phyloP scores from a whole-genome alignment of 2,113 vertebrate species.

The Plotosus lineatus region DNA sequence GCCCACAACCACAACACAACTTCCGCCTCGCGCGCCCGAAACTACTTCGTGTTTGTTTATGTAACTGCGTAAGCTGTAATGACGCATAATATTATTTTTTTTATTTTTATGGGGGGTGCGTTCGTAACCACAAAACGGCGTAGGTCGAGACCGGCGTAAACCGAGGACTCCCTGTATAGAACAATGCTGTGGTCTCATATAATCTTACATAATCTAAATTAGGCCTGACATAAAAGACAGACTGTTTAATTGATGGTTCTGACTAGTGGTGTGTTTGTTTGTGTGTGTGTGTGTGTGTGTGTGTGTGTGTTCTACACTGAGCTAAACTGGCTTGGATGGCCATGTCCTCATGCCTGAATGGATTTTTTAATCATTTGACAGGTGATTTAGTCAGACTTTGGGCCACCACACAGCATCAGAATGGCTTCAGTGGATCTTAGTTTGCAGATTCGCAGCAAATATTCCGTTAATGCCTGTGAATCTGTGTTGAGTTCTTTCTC shows the following conservation, averaged over 20 bases:
- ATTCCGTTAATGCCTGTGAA: background rate
- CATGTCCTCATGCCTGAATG: constrained; percentile 56
- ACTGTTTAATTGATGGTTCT: background rate
- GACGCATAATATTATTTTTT: no score
- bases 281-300: background rate
- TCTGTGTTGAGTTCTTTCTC: background rate
- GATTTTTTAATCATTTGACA: background rate
- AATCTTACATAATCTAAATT: background rate
- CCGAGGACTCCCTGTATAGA: no score
- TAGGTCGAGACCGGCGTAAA: no score
- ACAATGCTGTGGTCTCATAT: background rate
- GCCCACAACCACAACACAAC: no score
- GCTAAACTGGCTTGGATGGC: constrained; percentile 51
- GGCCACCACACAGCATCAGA: background rate
- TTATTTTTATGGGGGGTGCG: no score
- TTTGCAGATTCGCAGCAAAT: background rate
- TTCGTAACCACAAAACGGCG: no score
- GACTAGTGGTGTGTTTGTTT: constrained; percentile 51
- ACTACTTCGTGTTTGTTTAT: no score
- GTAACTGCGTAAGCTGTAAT: no score
- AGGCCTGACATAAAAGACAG: background rate
- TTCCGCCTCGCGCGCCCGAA: no score
- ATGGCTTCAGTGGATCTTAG: background rate
- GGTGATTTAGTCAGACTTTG: background rate
- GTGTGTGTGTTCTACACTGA: constrained; percentile 38